These are phyloP conservation scores for Orchesellides sinensis DNA, from an alignment of 2,888 invertebrate species.

Conservation along the genomic window DNA sequence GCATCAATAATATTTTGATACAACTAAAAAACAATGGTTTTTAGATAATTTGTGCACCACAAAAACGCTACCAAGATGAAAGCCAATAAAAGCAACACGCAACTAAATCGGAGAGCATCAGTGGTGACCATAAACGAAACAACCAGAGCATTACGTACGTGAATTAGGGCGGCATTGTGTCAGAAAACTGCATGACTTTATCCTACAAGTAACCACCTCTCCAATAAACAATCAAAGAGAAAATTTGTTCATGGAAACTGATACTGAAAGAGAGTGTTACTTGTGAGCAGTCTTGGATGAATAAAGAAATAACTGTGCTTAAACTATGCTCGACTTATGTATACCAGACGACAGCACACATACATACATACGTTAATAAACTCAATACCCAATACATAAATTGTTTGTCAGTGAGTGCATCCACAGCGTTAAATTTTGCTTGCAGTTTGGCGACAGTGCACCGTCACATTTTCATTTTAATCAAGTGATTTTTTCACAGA, in stretches of 20 bases:
- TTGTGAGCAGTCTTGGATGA: background rate
- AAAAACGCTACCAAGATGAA: background rate
- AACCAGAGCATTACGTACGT: conserved; percentile 66
- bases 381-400: too few species aligned
- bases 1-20: too few species aligned
- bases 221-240: conserved; percentile 1
- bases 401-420: too few species aligned
- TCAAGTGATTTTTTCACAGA: conserved; percentile 55
- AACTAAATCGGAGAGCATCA: too few species aligned
- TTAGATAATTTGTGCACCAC: background rate
- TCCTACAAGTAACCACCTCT: background rate
- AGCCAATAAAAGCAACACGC: background rate
- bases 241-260: conserved; percentile 24
- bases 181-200: conserved; percentile 1
- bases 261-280: background rate
- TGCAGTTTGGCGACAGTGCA: conserved; percentile 39
- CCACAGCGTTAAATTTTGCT: too few species aligned
- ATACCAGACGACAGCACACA: too few species aligned
- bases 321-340: background rate
- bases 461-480: conserved; percentile 56
- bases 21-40: too few species aligned
- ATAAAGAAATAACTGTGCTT: background rate
- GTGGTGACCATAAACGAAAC: conserved; percentile 48
- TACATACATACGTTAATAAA: background rate
- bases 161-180: conserved; percentile 56